Conservation (phyloP, 2,888 invertebrate species). For the Oligia fasciuncula region DNA sequence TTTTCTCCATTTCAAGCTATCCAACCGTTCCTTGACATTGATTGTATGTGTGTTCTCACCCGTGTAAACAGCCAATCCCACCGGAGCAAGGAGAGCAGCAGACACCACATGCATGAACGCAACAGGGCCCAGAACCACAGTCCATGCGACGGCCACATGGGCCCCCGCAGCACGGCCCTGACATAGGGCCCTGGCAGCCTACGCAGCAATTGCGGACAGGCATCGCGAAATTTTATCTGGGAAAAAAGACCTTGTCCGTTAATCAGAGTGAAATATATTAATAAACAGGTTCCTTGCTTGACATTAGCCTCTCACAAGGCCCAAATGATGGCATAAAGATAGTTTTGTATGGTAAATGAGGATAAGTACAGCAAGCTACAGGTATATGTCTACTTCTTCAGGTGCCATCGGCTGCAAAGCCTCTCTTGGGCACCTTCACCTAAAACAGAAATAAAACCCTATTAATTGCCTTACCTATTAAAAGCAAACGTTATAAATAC, state of each 20-base stretch:
- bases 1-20: not conserved
- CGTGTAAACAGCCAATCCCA: slow-evolving; percentile 77
- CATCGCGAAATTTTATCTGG: slow-evolving; percentile 71
- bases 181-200: slow-evolving; percentile 82
- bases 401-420: not conserved
- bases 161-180: slow-evolving; percentile 76
- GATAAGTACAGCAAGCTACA: not conserved
- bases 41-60: slow-evolving; percentile 65
- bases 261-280: not conserved
- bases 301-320: not conserved
- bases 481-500: slow-evolving; percentile 5
- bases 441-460: not conserved
- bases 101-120: slow-evolving; percentile 75
- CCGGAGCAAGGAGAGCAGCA: slow-evolving; percentile 77
- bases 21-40: not conserved
- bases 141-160: slow-evolving; percentile 70
- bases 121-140: slow-evolving; percentile 77
- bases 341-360: not conserved
- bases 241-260: not conserved
- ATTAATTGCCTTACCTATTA: no score
- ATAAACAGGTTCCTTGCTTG: not conserved
- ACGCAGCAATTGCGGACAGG: slow-evolving; percentile 85
- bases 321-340: not conserved
- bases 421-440: not conserved
- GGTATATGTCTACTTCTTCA: not conserved